These are phyloP conservation scores for Tethea ocularis DNA, from an alignment of 2,888 invertebrate genomes.

Conservation along the genomic window DNA sequence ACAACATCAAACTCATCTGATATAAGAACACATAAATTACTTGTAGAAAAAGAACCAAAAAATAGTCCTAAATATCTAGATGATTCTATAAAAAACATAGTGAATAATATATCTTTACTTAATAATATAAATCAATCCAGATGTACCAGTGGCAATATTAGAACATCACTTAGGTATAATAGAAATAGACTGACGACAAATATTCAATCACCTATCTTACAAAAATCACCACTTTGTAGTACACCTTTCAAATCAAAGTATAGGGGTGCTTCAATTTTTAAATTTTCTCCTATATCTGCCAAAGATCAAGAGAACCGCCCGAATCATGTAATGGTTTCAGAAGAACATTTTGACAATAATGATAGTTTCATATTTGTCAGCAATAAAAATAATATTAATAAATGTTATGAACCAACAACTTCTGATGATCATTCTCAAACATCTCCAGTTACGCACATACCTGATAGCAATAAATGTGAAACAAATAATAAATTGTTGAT, in stretches of 20 bases:
- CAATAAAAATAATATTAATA: conserved; percentile 28
- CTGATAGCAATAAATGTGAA: not conserved
- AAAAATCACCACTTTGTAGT: conserved; percentile 66
- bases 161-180: conserved; percentile 30
- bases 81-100: conserved; percentile 66
- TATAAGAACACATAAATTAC: conserved; percentile 56
- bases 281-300: conserved; percentile 66
- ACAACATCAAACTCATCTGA: conserved; percentile 50
- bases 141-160: conserved; percentile 34
- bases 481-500: not conserved
- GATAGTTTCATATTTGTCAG: conserved; percentile 33
- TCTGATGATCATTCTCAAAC: not conserved
- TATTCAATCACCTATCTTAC: conserved; percentile 41
- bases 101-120: conserved; percentile 54
- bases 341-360: conserved; percentile 39
- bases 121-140: conserved; percentile 41
- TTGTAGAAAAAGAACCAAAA: conserved; percentile 56
- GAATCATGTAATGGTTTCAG: conserved; percentile 34
- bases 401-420: not conserved
- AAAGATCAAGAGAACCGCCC: conserved; percentile 37
- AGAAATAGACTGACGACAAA: conserved; percentile 47
- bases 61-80: conserved; percentile 41
- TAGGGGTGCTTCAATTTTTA: conserved; percentile 69
- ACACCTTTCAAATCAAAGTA: conserved; percentile 71
- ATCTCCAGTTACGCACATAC: not conserved